Conservation (phyloP, 2,888 invertebrate species). For the Protodeltote pygarga region DNA sequence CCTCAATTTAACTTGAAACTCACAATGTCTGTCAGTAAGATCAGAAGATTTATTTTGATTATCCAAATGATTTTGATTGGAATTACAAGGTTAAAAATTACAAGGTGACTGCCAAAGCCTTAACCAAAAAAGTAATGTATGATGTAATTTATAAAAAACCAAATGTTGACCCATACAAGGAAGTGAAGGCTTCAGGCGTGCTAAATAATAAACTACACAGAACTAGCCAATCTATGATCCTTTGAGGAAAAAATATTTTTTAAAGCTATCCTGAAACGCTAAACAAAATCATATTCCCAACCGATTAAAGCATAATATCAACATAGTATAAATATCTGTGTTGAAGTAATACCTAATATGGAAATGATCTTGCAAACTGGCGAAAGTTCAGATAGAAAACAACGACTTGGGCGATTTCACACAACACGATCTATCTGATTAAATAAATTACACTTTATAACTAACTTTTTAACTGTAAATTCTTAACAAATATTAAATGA, state of each 20-base stretch:
- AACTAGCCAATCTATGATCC: background rate
- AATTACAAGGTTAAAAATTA: conserved; percentile 5
- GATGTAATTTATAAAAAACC: background rate
- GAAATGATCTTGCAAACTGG: conserved; percentile 33
- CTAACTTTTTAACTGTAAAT: background rate
- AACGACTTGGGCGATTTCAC: conserved; percentile 34
- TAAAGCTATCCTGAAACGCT: background rate
- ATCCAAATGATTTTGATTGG: conserved; percentile 1
- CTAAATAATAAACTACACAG: background rate
- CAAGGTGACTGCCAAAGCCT: background rate
- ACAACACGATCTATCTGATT: conserved; percentile 1
- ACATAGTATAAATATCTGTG: conserved; percentile 14
- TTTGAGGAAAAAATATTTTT: no score
- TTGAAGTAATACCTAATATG: conserved; percentile 29
- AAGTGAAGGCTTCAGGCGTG: background rate
- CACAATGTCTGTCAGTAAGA: background rate
- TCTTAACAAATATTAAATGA: background rate
- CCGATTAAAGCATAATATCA: conserved; percentile 5
- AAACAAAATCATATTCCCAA: background rate
- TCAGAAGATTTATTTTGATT: conserved; percentile 7
- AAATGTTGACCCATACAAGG: background rate
- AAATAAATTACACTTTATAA: background rate
- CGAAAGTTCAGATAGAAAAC: conserved; percentile 41
- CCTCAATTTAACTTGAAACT: background rate
- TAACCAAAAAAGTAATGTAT: background rate